phyloP scores from a whole-genome alignment of 2,113 vertebrate genomes.

The Lagenorhynchus albirostris region DNA sequence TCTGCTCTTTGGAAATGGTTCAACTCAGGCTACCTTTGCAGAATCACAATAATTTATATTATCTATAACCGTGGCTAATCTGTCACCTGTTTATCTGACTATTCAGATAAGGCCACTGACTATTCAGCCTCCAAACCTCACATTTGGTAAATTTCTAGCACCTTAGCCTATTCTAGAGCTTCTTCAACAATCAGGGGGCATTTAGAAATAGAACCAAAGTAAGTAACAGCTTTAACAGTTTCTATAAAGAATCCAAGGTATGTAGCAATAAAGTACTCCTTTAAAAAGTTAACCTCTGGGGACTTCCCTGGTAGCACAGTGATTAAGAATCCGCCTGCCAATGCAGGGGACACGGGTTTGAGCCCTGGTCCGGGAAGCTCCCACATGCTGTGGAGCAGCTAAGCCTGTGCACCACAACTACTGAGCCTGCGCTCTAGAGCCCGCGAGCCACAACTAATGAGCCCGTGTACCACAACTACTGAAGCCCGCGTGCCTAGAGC shows the following conservation, averaged over 20 bases:
- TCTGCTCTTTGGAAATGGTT: background rate
- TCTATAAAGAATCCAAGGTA: background rate
- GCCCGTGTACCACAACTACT: no score
- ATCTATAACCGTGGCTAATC: background rate
- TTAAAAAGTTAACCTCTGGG: constrained; percentile 60
- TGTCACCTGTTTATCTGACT: background rate
- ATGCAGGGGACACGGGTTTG: no score
- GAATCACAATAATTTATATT: background rate
- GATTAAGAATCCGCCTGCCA: no score
- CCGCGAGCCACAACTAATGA: no score
- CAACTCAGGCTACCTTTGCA: background rate
- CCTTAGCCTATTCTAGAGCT: background rate
- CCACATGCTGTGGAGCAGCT: no score
- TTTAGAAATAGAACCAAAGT: background rate
- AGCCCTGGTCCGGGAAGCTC: no score
- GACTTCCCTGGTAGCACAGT: no score
- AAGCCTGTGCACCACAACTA: rapidly evolving
- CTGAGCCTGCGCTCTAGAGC: no score
- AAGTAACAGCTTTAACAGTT: background rate
- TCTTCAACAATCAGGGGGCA: background rate
- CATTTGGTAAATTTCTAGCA: background rate
- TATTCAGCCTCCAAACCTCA: background rate
- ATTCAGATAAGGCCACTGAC: background rate
- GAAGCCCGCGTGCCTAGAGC: no score
- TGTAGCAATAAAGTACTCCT: background rate